These are phyloP conservation scores for Phylloscopus collybita DNA, from an alignment of 2,797 vertebrate species.

Conservation along the genomic window DNA sequence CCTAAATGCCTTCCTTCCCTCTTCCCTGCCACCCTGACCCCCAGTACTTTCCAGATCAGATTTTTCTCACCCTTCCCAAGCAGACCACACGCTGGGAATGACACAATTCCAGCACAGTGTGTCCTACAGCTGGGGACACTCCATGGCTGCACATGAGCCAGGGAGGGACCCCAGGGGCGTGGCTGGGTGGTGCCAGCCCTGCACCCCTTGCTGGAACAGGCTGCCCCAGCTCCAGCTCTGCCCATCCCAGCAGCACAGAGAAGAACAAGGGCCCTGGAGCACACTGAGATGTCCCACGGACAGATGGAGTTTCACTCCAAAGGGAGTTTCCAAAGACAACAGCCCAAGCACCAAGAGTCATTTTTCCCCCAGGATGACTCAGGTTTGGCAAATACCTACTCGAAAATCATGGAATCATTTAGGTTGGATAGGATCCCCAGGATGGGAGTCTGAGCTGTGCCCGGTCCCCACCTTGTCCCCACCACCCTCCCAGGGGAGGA, in stretches of 20 bases:
- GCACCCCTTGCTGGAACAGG: rapidly evolving
- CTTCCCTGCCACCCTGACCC: background rate
- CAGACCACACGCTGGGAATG: conserved; percentile 1
- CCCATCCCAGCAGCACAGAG: background rate
- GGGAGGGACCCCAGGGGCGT: rapidly evolving
- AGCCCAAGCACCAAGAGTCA: rapidly evolving
- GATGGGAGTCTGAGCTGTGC: background rate
- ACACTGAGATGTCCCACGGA: rapidly evolving
- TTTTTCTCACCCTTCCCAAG: background rate
- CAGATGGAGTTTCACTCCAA: too few species aligned
- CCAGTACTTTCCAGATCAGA: background rate
- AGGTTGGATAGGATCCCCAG: background rate
- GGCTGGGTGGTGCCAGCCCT: background rate
- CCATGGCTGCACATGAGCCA: background rate
- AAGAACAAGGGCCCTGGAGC: background rate
- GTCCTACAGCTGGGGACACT: background rate
- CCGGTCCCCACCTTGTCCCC: background rate
- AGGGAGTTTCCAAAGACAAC: background rate
- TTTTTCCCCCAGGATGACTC: rapidly evolving
- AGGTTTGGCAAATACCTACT: background rate
- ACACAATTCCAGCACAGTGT: background rate
- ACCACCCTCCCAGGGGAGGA: background rate
- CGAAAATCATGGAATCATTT: background rate
- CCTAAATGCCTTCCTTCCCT: background rate
- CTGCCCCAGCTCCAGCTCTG: background rate